Conservation (phyloP, 2,113 vertebrate genomes). For the Psettodes erumei region DNA sequence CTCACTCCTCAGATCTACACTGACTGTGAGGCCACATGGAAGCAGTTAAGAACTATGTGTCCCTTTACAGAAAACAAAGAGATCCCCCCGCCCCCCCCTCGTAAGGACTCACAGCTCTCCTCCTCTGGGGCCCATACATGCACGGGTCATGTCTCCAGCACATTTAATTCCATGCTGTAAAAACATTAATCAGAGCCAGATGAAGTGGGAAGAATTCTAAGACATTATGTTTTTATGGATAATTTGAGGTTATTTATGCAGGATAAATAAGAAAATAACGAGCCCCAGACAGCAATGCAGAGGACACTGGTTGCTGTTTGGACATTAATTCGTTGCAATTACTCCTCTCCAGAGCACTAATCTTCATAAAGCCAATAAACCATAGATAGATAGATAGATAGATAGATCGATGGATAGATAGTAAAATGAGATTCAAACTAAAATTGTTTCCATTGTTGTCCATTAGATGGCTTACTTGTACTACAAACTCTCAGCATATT, state of each 20-base stretch:
- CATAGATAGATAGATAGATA: conserved; percentile 27
- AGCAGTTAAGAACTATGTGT: conserved; percentile 71
- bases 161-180: conserved; percentile 82
- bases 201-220: conserved; percentile 81
- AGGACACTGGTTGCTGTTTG: conserved; percentile 58
- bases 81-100: conserved; percentile 10
- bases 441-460: conserved; percentile 69
- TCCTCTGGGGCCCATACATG: conserved; percentile 70
- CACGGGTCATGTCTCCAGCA: conserved; percentile 74
- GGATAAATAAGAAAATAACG: conserved; percentile 79
- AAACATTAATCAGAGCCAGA: conserved; percentile 84
- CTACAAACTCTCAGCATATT: conserved; percentile 56
- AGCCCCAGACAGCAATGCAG: conserved; percentile 65
- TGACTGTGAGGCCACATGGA: conserved; percentile 79
- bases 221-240: conserved; percentile 82
- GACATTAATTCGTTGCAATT: conserved; percentile 53
- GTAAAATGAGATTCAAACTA: neutral
- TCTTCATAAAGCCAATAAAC: conserved; percentile 46
- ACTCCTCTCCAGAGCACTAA: conserved; percentile 46
- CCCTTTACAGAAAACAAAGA: conserved; percentile 71
- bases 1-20: conserved; percentile 71
- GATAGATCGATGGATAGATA: conserved; percentile 36
- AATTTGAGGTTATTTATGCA: conserved; percentile 85
- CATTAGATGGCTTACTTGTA: conserved; percentile 84
- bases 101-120: conserved; percentile 70